Evolutionary conservation across 2,113 vertebrate species (phyloP).

Genomic region (Leucosticte australis): DNA sequence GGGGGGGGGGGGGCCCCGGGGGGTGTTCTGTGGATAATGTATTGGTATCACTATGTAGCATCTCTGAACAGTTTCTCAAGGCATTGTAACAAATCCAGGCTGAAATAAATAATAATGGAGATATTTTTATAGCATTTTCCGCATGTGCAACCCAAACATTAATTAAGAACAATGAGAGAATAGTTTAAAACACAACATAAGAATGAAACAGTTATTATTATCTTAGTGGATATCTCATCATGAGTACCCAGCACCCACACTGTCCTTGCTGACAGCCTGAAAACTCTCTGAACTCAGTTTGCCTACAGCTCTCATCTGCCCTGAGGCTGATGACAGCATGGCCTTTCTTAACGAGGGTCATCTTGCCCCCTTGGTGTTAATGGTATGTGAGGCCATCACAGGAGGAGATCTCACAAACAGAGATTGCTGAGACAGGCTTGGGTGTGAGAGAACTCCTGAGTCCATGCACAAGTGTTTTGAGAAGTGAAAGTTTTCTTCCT

Average conservation of each 20-base stretch:
- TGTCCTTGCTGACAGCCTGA: not conserved
- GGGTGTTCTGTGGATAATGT: not conserved
- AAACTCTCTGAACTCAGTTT: not conserved
- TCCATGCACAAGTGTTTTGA: not conserved
- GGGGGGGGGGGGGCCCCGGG: not conserved
- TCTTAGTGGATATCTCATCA: not conserved
- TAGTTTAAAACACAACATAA: not conserved
- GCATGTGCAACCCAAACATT: not conserved
- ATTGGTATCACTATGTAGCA: not conserved
- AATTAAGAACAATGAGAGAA: constrained; percentile 15
- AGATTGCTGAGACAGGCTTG: not conserved
- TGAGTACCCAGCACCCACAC: not conserved
- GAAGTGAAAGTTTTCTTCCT: not conserved
- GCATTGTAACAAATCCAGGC: constrained; percentile 17
- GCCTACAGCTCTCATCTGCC: not conserved
- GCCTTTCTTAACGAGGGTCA: not conserved
- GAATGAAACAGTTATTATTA: not conserved
- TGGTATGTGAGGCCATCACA: not conserved
- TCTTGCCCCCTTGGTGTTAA: not conserved
- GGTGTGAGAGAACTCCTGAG: not conserved
- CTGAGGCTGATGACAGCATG: not conserved
- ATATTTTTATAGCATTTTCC: not conserved
- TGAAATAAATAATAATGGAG: constrained; percentile 8
- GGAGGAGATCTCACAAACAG: not conserved
- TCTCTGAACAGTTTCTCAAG: not conserved